These are phyloP conservation scores for Gasteruption jaculator DNA, from an alignment of 2,888 invertebrate genomes.

Conservation along the genomic window DNA sequence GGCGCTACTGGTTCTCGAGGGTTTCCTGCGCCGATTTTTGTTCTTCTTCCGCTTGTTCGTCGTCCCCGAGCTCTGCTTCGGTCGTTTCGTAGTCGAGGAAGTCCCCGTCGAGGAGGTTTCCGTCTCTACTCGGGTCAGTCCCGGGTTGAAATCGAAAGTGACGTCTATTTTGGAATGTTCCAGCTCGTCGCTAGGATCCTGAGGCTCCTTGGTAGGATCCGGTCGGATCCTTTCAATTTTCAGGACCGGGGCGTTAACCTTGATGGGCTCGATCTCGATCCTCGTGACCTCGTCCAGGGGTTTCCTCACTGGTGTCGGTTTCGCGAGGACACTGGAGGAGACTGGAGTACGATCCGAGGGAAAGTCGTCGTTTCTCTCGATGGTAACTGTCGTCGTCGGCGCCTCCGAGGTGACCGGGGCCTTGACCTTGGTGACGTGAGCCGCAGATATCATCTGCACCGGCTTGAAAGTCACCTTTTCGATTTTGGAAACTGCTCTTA, in stretches of 20 bases:
- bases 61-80: constrained; percentile 49
- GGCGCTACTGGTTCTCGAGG: constrained; percentile 45
- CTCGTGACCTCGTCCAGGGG: constrained; percentile 33
- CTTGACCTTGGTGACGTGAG: constrained; percentile 58
- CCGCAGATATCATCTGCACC: constrained; percentile 30
- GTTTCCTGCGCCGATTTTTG: constrained; percentile 60
- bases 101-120: constrained; percentile 47
- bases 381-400: constrained; percentile 22
- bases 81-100: constrained; percentile 56
- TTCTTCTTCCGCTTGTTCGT: constrained; percentile 54
- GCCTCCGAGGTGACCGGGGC: constrained; percentile 54
- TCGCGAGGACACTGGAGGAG: constrained; percentile 25
- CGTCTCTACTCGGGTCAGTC: constrained; percentile 46
- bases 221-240: constrained; percentile 37
- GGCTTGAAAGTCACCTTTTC: constrained; percentile 48
- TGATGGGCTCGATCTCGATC: constrained; percentile 37
- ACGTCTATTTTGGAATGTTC: constrained; percentile 50
- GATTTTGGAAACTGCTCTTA: constrained; percentile 41
- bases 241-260: constrained; percentile 35
- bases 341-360: constrained; percentile 14
- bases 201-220: constrained; percentile 50
- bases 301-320: constrained; percentile 36
- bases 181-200: constrained; percentile 51
- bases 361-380: constrained; percentile 10
- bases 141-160: constrained; percentile 39